These are phyloP conservation scores for Stylophora pistillata DNA, from an alignment of 64 coral and sea anemone species.

Conservation along the genomic window DNA sequence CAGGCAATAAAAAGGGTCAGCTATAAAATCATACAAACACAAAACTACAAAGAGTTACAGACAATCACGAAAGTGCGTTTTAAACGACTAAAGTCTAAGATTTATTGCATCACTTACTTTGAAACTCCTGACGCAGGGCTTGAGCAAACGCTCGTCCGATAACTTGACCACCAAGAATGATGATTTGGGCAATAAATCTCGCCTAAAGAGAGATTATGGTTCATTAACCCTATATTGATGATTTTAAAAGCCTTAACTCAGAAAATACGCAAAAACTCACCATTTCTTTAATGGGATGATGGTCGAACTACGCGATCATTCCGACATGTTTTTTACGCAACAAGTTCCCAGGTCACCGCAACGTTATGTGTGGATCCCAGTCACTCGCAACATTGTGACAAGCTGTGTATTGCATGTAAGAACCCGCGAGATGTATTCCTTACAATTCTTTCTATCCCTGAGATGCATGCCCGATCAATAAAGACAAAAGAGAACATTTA, in stretches of 20 bases:
- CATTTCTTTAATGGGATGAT: neutral
- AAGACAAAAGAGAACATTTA: too few species aligned
- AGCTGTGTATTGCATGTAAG: too few species aligned
- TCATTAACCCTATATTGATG: too few species aligned
- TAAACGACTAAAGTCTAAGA: neutral
- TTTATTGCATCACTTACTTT: slow-evolving; percentile 82
- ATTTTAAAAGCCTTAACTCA: neutral
- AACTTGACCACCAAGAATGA: slow-evolving; percentile 95
- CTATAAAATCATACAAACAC: neutral
- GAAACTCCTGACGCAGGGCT: slow-evolving; percentile 95
- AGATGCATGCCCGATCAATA: too few species aligned
- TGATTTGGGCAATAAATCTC: slow-evolving; percentile 95
- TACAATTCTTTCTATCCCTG: too few species aligned
- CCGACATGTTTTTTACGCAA: slow-evolving; percentile 10
- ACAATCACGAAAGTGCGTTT: neutral
- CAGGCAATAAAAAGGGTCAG: too few species aligned
- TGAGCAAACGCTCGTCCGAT: slow-evolving; percentile 91
- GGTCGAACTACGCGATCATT: neutral
- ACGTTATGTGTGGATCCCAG: neutral
- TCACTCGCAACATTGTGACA: too few species aligned
- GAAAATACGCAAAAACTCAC: neutral
- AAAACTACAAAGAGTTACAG: neutral
- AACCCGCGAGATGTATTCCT: too few species aligned
- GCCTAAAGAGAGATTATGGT: slow-evolving; percentile 41
- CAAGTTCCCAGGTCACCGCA: neutral